Base-by-base conservation (phyloP, 2,113 vertebrate genomes). In the Rhinogobius similis region DNA sequence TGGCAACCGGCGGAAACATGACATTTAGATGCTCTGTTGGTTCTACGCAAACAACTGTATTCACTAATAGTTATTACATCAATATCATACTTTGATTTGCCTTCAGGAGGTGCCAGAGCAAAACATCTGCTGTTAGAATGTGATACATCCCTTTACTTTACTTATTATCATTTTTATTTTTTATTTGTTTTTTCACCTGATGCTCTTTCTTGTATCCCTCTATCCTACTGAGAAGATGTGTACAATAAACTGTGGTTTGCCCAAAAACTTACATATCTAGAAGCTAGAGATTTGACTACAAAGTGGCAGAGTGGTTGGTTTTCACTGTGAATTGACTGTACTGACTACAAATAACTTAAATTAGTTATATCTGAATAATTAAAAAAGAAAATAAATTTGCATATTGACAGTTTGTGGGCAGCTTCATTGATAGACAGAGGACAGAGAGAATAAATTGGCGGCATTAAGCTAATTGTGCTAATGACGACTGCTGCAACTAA, bases 1-100 rank as follows among this genome's bases (percentile, higher is more conserved):
- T 88, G 87, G 86, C 65, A 46, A 18, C 61, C 27, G 4, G 69
- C 70, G 52, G 79, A 85, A 81, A 74, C 46, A 72, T 68, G 77
- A 77, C 66, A 82, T 86, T 70, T 80, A 76, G 64, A 82, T 68
- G 41, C 21, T 65, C 36, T 21, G 16, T 27, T 5, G 77, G 76
- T 65, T 72, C 32, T 67, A 53, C 52, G 75, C 24, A 41, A 83
- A 68, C 53, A 67, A 71, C 50, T 27, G 18, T 62, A 43, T 18
- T 70, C 38, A 55, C 43, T 75, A 75, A 87, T 32, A 65, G 36
- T 48, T 70, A 39, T 64, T 59, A 63, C 52, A 36, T 20, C 56
- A 8, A 10, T 59, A 14, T 24, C 13, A 26, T 14, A 55, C 8
- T 55, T 26, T 53, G 23, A n/a, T n/a, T 48, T 21, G 8, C 7